These are phyloP conservation scores for Aphrophora alni DNA, from an alignment of 2,888 invertebrate genomes.

Conservation along the genomic window DNA sequence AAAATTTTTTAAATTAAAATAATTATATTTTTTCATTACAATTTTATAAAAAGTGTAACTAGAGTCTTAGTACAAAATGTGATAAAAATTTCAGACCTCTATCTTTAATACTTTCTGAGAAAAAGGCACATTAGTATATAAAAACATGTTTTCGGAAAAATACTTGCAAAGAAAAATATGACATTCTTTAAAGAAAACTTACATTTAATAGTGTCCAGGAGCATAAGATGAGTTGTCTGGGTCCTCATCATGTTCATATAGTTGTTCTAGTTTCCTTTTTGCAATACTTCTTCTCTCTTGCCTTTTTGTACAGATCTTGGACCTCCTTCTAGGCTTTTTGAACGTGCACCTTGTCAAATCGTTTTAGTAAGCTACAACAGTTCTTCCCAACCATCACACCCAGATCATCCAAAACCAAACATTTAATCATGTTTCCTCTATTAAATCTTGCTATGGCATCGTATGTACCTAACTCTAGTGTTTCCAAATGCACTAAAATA, in stretches of 20 bases:
- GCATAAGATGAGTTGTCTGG: background rate
- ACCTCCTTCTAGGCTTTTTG: background rate
- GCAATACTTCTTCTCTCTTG: background rate
- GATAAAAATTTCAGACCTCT: too few relatives aligned
- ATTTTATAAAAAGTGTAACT: too few relatives aligned
- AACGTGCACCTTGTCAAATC: background rate
- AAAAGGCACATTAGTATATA: background rate
- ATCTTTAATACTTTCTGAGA: too few relatives aligned
- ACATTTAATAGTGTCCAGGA: background rate
- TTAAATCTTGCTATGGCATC: slow-evolving; percentile 1
- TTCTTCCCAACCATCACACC: background rate
- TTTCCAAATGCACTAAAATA: background rate
- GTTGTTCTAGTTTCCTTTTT: background rate
- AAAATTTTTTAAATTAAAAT: too few relatives aligned
- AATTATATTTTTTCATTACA: too few relatives aligned
- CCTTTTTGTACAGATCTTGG: background rate
- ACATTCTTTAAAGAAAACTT: background rate
- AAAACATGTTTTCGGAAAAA: background rate
- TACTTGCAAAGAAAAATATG: background rate
- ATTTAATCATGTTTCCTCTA: background rate
- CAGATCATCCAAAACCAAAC: background rate
- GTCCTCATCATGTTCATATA: background rate
- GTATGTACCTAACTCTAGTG: background rate
- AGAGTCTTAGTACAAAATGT: too few relatives aligned
- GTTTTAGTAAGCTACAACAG: background rate